Evolutionary conservation across 2,888 invertebrate genomes (phyloP), one percentile per base, ranked within the genome.

Genomic region (Gymnocheta viridis): DNA sequence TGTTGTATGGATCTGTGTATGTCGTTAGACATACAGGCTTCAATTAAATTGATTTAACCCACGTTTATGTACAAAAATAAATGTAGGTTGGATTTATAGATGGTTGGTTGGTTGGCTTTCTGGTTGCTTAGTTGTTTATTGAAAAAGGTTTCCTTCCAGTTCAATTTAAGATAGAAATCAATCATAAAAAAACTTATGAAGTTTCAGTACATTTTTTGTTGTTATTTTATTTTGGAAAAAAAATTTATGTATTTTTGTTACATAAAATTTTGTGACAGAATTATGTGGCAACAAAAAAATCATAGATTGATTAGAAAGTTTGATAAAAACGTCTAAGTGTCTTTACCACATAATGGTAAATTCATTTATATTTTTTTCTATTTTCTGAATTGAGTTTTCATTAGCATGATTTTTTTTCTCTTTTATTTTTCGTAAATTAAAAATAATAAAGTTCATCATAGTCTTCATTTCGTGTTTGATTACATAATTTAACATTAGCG

Each of bases 401-500:
- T 47, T 80, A 19, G 14, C 27, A 47, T 70, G 2, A 27, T 3
- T 58, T 41, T 70, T 81, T 73, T 67, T 41, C 2, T 24, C 19
- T 56, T 0, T 27, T 29, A 12, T 0, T 62, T 38, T 32, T 80
- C 32, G n/a, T 32, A 41, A 60, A 76, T 56, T 54, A 35, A 44
- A 76, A 66, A 72, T 64, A 56, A 66, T 70, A 79, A 79, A 83
- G 74, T 76, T 80, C 76, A 76, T 70, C 66, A 60, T 17, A 27
- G 17, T 60, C 47, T 76, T 56, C 27, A 47, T 32, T 54, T 79
- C 24, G 44, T 79, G 54, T 62, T 69, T 72, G 44, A 72, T 84
- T 84, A 49, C 81, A 81, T 81, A 84, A 84, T 56, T 54, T 41
- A 77, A 81, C 62, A 81, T 81, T 56, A 76, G 58, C 80, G 22